Base-by-base conservation (phyloP, 2,888 invertebrate genomes). In the Cantharis rustica region DNA sequence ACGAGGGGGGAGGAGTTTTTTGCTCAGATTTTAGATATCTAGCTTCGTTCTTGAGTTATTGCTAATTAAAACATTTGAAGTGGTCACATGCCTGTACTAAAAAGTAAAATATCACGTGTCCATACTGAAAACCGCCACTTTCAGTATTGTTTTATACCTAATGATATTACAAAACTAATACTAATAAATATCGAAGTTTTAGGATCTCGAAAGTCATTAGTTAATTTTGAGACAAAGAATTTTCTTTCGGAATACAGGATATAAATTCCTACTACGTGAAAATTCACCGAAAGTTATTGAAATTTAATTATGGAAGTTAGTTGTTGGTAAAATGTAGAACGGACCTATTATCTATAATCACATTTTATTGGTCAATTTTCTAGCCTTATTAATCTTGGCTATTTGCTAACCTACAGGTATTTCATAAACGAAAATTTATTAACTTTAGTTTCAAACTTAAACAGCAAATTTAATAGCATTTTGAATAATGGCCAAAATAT, bases 401-500 rank as follows among this genome's bases (percentile, higher is more conserved):
- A 61, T 71, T 17, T 69, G 71, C 61, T 61, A 31, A 66, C 73
- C 69, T 73, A 70, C 61, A 73, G 64, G 64, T 70, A 76, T 69
- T 72, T 71, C 71, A 71, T 64, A 72, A 73, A 75, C 70, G 72
- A 75, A 72, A 77, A 77, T 77, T 77, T 77, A 77, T 77, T 77
- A 75, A 75, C 75, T 82, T 80, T 81, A 82, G 83, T 83, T 82
- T 78, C 79, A 73, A 83, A 83, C 82, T 83, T 83, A 80, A 80
- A 79, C 81, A 80, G 81, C 82, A 82, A 78, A 78, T 78, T 76
- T 76, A 78, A 76, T 72, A 72, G 75, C 72, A 81, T 82, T 83
- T 82, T 83, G 83, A 83, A 82, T 83, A 83, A 83, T 83, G 83
- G 82, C 80, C 81, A 80, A 82, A 83, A 83, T 83, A 83, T 83